Percentiles rank a stretch among this genome's conserved stretches.
Conservation (phyloP, 2,113 vertebrate genomes). For the Tetraodon nigroviridis region DNA sequence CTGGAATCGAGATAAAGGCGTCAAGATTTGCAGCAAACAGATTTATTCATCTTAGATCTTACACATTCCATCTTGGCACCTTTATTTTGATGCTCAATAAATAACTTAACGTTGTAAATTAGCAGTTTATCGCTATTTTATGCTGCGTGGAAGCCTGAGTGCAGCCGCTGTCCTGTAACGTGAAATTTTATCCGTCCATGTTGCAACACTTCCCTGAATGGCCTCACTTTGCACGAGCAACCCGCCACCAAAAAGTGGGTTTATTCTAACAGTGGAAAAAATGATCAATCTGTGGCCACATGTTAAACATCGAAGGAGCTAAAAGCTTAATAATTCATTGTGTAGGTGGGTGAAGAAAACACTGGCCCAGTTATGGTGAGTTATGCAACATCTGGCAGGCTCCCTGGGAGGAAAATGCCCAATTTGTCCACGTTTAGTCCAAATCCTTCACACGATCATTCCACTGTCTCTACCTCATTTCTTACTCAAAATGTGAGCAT, state of each 20-base stretch:
- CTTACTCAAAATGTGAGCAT: not conserved
- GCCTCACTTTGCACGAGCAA: not conserved
- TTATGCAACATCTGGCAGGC: slow-evolving; percentile 63
- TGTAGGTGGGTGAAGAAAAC: slow-evolving; percentile 29
- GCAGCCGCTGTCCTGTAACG: slow-evolving; percentile 14
- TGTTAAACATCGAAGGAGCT: slow-evolving; percentile 7
- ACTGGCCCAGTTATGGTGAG: slow-evolving; percentile 50
- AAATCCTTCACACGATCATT: not conserved
- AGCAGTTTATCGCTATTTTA: slow-evolving; percentile 16
- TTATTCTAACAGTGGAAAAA: too few relatives aligned
- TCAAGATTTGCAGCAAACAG: too few relatives aligned
- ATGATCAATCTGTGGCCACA: not conserved
- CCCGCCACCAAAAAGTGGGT: too few relatives aligned
- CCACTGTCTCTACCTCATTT: not conserved
- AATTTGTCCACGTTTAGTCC: slow-evolving; percentile 34
- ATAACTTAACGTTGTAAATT: slow-evolving; percentile 9
- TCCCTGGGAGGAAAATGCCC: slow-evolving; percentile 36
- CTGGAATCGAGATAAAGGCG: too few relatives aligned
- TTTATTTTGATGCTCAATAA: not conserved
- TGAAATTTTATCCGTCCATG: slow-evolving; percentile 28
- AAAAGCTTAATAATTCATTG: slow-evolving; percentile 22
- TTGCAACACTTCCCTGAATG: slow-evolving; percentile 1
- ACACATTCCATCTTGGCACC: not conserved
- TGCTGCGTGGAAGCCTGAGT: not conserved
- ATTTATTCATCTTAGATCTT: too few relatives aligned